Base-by-base conservation (phyloP, 2,113 vertebrate species). In the Centropus bengalensis region DNA sequence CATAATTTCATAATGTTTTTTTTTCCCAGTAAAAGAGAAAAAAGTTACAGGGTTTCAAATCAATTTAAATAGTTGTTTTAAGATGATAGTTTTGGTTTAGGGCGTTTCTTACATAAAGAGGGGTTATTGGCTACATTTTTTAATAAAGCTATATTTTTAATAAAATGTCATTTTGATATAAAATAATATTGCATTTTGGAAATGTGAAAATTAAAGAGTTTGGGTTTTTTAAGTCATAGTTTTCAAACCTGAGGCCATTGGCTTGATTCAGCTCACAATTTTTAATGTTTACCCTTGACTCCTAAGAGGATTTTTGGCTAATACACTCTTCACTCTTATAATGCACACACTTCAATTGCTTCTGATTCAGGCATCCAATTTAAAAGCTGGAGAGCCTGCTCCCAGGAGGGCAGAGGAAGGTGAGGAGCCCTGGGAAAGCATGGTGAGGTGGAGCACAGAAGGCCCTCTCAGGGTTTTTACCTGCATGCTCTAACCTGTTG, bases 401-500 rank as follows among this genome's bases (percentile, higher is more conserved):
- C 8, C 5, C 12, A 10, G 62, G 24, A 24, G 5, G 18, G 28
- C 18, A 30, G 22, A 5, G 12, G 27, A 36, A 22, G 14, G 33
- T 47, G 51, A 8, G 8, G 11, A 22, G 26, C 42, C 26, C 42
- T 1, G 6, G 9, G 24, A 11, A 22, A 51, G 16, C 0, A 3
- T 0, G 20, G 8, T 4, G 27, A 3, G 2, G 18, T 15, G 12
- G 30, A 59, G 6, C 27, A n/a, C 13, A 6, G 38, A 22, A 19
- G 0, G 2, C 33, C 62, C 6, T 56, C 38, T 5, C 5, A 7
- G 17, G 30, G 8, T 11, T n/a, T 30, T 82, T 33, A 8, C 30
- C 32, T 55, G 30, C 1, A 1, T 47, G 6, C 42, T 75, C 51
- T 38, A 28, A 75, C 17, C 52, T 1, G 2, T 19, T 3, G 1